Conservation (phyloP, 2,888 invertebrate species). For the Tenthredo mesomela region DNA sequence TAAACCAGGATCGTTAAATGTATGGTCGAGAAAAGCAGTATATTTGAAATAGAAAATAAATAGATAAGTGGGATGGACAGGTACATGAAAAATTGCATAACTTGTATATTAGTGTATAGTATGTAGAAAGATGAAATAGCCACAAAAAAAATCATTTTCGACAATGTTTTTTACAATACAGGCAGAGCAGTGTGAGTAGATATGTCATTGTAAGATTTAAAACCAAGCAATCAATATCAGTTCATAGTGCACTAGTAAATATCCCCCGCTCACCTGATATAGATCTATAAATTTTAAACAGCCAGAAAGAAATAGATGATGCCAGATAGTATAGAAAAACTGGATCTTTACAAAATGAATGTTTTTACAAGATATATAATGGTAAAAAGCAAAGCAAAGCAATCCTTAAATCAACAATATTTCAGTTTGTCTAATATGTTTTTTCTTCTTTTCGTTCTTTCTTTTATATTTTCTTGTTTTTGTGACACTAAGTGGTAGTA, state of each 20-base stretch:
- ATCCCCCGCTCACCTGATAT: slow-evolving; percentile 29
- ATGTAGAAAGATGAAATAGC: slow-evolving; percentile 75
- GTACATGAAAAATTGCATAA: slow-evolving; percentile 74
- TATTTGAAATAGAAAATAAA: slow-evolving; percentile 61
- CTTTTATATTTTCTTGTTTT: slow-evolving; percentile 28
- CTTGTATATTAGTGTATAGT: slow-evolving; percentile 78
- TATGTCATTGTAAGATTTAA: slow-evolving; percentile 54
- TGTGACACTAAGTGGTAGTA: background rate
- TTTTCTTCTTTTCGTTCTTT: slow-evolving; percentile 20
- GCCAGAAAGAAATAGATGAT: slow-evolving; percentile 36
- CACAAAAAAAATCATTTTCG: slow-evolving; percentile 75
- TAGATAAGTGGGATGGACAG: slow-evolving; percentile 77
- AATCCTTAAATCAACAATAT: slow-evolving; percentile 29
- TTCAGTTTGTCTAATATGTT: slow-evolving; percentile 30
- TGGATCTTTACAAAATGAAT: slow-evolving; percentile 10
- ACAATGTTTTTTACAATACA: slow-evolving; percentile 76
- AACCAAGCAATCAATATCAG: slow-evolving; percentile 45
- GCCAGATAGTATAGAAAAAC: slow-evolving; percentile 7
- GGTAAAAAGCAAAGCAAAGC: slow-evolving; percentile 29
- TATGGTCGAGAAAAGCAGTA: slow-evolving; percentile 36
- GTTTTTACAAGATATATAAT: slow-evolving; percentile 46
- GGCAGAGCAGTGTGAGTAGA: slow-evolving; percentile 75
- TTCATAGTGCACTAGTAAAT: slow-evolving; percentile 45
- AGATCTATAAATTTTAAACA: slow-evolving; percentile 28
- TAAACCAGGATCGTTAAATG: slow-evolving; percentile 33